Evolutionary conservation across 2,888 invertebrate species (phyloP), one percentile per base, ranked within the genome.

Genomic region (Cheilosia scutellata): DNA sequence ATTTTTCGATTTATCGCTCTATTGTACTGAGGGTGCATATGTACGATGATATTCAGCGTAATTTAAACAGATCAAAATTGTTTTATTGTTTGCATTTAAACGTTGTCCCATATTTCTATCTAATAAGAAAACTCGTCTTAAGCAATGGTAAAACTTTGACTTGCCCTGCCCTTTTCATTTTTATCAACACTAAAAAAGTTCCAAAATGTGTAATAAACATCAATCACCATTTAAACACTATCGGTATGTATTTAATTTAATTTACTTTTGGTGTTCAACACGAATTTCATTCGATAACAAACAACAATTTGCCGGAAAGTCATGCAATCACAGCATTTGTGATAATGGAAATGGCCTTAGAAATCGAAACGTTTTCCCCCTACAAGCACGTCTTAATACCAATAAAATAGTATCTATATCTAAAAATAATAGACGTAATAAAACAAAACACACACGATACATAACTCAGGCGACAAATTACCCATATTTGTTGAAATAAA

Each of bases 261-360:
- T 82, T 63, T 57, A 62, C 27, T 76, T 76, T 70, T 27, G 40
- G 57, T 80, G 80, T 75, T 62, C 7, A 42, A 75, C 68, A 80
- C 47, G 51, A 51, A 44, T 75, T 75, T 75, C 37, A 13, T 25
- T 13, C 44, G 80, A 65, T 65, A 74, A 29, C 53, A 60, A 27
- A 33, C 5, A 55, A 40, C 33, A 68, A 51, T 75, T 75, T 29
- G 65, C 40, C 37, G 27, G n/a, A 79, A 74, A 60, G 53, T 68
- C 66, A 75, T 65, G 53, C 51, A 68, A 74, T 47, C 60, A 72
- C 37, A 55, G 1, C 44, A 71, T 62, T 44, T 16, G 33, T 57
- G 31, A 72, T 65, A 65, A 40, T 58, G 42, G 55, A 37, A 66
- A 66, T 20, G 60, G 20, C 74, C 51, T 66, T 79, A 53, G n/a